phyloP scores from a whole-genome alignment of 2,797 vertebrate species.

The Ctenochaetus hawaiiensis region DNA sequence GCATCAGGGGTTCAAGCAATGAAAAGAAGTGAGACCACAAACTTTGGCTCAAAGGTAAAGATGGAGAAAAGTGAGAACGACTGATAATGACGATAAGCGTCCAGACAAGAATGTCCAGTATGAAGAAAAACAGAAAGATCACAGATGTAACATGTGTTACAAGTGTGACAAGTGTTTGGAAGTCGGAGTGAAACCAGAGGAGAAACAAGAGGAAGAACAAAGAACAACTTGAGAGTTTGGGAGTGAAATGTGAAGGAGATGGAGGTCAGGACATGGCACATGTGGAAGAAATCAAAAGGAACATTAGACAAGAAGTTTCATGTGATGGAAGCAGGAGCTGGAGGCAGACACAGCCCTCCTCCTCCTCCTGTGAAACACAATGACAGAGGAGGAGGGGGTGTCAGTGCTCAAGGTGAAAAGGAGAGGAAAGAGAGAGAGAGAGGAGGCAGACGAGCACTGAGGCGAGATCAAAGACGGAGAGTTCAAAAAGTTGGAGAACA shows the following conservation, averaged over 20 bases:
- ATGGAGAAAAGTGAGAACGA: constrained; percentile 24
- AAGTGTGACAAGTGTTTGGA: constrained; percentile 28
- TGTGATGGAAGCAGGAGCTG: constrained; percentile 48
- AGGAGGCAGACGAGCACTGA: constrained; percentile 54
- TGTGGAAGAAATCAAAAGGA: constrained; percentile 66
- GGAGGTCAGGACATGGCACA: constrained; percentile 45
- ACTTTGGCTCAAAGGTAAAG: constrained; percentile 24
- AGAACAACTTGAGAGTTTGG: constrained; percentile 40
- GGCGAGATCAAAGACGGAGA: constrained; percentile 70
- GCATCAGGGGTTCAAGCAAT: constrained; percentile 19
- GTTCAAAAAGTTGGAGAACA: constrained; percentile 73
- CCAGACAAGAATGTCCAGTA: constrained; percentile 30
- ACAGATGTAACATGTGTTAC: constrained; percentile 24
- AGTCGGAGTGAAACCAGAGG: constrained; percentile 19
- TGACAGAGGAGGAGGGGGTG: constrained; percentile 50
- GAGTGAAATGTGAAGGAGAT: constrained; percentile 39
- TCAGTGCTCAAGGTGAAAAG: constrained; percentile 71
- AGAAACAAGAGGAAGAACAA: constrained; percentile 43
- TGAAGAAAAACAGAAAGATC: constrained; percentile 29
- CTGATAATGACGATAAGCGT: constrained; percentile 18
- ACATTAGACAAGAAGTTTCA: constrained; percentile 44
- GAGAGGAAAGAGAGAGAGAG: constrained; percentile 51
- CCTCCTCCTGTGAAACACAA: constrained; percentile 59
- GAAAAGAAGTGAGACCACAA: constrained; percentile 26
- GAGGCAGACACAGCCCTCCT: constrained; percentile 49